Evolutionary conservation across 2,888 invertebrate species (phyloP).

Genomic region (Clusia tigrina): DNA sequence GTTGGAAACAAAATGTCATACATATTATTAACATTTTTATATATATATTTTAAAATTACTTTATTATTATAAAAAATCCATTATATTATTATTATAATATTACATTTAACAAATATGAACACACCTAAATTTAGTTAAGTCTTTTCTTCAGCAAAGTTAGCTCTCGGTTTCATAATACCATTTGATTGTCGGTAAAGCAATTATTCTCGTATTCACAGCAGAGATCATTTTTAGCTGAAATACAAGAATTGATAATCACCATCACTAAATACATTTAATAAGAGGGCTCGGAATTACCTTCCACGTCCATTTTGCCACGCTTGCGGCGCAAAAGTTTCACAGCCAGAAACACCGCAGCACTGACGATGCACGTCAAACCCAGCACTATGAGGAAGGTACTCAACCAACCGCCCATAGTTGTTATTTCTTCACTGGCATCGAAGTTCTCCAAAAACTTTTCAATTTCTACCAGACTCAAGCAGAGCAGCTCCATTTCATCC

Average conservation of each 20-base stretch:
- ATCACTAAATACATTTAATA: constrained; percentile 9
- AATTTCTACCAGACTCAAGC: not conserved
- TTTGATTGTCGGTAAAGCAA: not conserved
- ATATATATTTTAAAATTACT: no score
- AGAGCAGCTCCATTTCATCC: not conserved
- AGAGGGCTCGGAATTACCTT: constrained; percentile 24
- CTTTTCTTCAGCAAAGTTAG: not conserved
- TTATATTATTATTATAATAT: no score
- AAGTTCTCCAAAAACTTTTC: not conserved
- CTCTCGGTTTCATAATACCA: not conserved
- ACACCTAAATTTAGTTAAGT: not conserved
- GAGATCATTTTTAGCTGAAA: constrained; percentile 29
- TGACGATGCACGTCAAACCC: not conserved
- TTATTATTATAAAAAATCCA: no score
- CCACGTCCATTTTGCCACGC: constrained; percentile 26
- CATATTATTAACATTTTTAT: no score
- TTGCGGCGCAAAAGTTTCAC: not conserved
- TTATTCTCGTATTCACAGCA: constrained; percentile 26
- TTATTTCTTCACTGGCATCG: not conserved
- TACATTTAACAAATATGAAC: not conserved
- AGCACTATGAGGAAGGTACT: not conserved
- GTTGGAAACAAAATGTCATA: no score
- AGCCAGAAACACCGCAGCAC: not conserved
- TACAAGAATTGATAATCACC: constrained; percentile 8
- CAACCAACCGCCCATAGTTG: not conserved